Percentiles rank a stretch among this genome's conserved stretches.
Evolutionary conservation across 2,888 invertebrate species (phyloP).

Genomic region (Nephrotoma flavescens): DNA sequence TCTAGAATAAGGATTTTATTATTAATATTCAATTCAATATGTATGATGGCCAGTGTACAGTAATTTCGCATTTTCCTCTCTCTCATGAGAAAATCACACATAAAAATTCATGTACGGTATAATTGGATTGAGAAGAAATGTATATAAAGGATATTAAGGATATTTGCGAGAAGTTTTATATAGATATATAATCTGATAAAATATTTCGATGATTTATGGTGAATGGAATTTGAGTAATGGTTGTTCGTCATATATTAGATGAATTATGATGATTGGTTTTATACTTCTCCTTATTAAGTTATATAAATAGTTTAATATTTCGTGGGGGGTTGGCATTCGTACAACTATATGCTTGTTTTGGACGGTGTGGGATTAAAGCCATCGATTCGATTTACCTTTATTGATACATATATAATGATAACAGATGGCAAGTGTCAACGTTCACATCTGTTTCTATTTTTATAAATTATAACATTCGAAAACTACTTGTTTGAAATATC

Average conservation of each 20-base stretch:
- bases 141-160: neutral
- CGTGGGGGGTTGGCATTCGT: neutral
- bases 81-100: neutral
- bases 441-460: neutral
- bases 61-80: neutral
- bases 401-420: neutral
- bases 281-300: neutral
- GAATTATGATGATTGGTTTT: neutral
- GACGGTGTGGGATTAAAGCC: neutral
- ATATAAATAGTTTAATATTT: neutral
- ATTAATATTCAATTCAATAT: slow-evolving; percentile 1
- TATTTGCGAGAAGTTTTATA: neutral
- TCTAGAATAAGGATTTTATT: neutral
- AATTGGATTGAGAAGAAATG: slow-evolving; percentile 5
- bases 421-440: neutral
- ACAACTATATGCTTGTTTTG: neutral
- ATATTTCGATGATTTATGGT: neutral
- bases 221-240: neutral
- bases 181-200: neutral
- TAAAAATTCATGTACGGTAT: neutral
- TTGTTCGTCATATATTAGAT: neutral
- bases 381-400: neutral
- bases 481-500: no score
- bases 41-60: neutral
- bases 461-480: no score